These are phyloP conservation scores for Notodonta dromedarius DNA, from an alignment of 2,888 invertebrate species.

Conservation along the genomic window DNA sequence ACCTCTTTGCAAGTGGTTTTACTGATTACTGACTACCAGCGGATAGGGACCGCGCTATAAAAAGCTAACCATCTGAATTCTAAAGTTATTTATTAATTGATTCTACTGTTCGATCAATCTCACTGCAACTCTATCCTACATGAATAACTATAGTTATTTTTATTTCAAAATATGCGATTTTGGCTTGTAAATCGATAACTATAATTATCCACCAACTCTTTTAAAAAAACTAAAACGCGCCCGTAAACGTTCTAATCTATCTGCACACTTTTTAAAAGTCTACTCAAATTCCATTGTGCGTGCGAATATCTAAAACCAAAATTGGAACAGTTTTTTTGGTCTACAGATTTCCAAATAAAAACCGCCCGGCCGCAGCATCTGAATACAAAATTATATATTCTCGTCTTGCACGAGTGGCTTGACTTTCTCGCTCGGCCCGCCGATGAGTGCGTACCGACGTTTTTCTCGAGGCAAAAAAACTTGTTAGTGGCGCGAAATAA, in stretches of 20 bases:
- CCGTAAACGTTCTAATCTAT: too few species aligned
- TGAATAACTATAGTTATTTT: too few species aligned
- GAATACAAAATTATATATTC: slow-evolving; percentile 45
- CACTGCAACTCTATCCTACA: too few species aligned
- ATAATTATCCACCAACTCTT: too few species aligned
- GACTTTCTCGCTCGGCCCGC: slow-evolving; percentile 59
- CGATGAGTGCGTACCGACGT: slow-evolving; percentile 56
- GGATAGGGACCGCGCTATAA: slow-evolving; percentile 12
- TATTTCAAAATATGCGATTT: too few species aligned
- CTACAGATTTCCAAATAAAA: slow-evolving; percentile 19
- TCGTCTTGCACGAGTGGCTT: slow-evolving; percentile 50
- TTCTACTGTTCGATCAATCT: background rate
- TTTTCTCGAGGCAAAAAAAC: slow-evolving; percentile 65
- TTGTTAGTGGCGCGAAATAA: slow-evolving; percentile 60
- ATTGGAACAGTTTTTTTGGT: slow-evolving; percentile 11
- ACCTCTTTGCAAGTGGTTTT: slow-evolving; percentile 62
- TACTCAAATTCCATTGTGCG: slow-evolving; percentile 1
- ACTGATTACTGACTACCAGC: slow-evolving; percentile 50
- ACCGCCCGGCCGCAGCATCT: slow-evolving; percentile 9
- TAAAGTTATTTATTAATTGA: background rate
- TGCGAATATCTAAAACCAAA: slow-evolving; percentile 13
- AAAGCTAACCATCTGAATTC: slow-evolving; percentile 7
- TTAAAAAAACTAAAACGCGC: too few species aligned
- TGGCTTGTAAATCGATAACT: too few species aligned
- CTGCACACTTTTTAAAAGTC: background rate